These are phyloP conservation scores for Heteronetta atricapilla DNA, from an alignment of 2,113 vertebrate species.

Conservation along the genomic window DNA sequence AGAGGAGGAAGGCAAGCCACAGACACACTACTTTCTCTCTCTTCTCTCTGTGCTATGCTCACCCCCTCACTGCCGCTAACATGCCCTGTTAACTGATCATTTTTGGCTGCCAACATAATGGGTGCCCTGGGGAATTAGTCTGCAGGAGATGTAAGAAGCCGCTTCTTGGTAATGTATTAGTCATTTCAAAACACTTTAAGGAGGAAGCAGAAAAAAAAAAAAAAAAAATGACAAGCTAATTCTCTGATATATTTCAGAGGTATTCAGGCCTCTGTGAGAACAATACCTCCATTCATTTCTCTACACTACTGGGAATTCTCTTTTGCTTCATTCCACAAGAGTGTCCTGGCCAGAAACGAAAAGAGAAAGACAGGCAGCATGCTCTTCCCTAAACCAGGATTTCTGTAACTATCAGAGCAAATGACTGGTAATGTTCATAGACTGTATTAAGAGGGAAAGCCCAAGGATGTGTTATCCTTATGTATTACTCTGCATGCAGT, in stretches of 20 bases:
- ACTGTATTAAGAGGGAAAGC: background rate
- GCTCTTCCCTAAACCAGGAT: constrained; percentile 40
- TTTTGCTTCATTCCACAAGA: constrained; percentile 48
- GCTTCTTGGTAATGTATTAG: constrained; percentile 60
- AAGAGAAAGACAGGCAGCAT: background rate
- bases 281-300: constrained; percentile 72
- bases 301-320: constrained; percentile 19
- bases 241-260: constrained; percentile 46
- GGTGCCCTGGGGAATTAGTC: constrained; percentile 40
- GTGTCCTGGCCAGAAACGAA: constrained; percentile 22
- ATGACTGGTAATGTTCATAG: background rate
- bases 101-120: constrained; percentile 45
- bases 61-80: background rate
- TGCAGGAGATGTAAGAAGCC: constrained; percentile 57
- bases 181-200: constrained; percentile 66
- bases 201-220: constrained; percentile 42
- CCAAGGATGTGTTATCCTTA: background rate
- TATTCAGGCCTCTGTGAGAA: constrained; percentile 52
- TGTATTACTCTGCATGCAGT: background rate
- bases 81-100: constrained; percentile 53
- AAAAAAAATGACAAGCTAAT: constrained; percentile 55
- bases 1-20: constrained; percentile 13
- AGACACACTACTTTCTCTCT: constrained; percentile 15
- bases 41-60: background rate
- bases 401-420: constrained; percentile 16